Base-by-base conservation (phyloP, 2,797 vertebrate genomes). In the Siniperca obscura region DNA sequence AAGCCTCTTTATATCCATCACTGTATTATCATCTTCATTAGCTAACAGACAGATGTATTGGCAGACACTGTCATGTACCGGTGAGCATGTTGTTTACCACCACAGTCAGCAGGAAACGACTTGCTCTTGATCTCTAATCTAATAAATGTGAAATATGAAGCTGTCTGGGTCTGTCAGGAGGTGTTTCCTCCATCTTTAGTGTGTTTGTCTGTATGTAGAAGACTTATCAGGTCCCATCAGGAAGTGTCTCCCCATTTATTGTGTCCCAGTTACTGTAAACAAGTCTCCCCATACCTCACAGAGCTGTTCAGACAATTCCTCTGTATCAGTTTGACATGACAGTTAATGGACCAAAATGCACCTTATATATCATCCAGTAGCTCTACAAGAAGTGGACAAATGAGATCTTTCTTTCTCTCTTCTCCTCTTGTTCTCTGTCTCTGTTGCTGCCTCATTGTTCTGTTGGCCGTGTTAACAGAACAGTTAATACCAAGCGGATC, bases 111-210 rank as follows among this genome's bases (percentile, higher is more conserved):
- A 90, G 87, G 89, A 91, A 91, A 83, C 17, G 1, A 75, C 75
- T 85, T 66, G 44, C 61, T 81, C 77, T 84, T 90, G 81, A 91
- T 80, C 74, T 74, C 21, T 87, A 89, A 91, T 91, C 71, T 84
- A 91, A 93, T 92, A 88, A 85, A 85, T 83, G 76, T 76, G 61
- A 92, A 87, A 80, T 74, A 86, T 1, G 7, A 62, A 86, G 75
- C 87, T 81, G 62, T 76, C 81, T 74, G 64, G 69, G 52, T 78
- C 71, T 78, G 68, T 86, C 76, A 36, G 60, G n/a, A 74, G 11
- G 52, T 22, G 57, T 72, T 86, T 84, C 44, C 55, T 52, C 56
- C 22, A 55, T 75, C 52, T 79, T 80, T n/a, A 53, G 4, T 62
- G 25, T 50, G 22, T 76, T 74, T 69, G 40, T 81, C 38, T 53